These are phyloP conservation scores for Nephrotoma guestfalica DNA, from an alignment of 2,888 invertebrate genomes.

Conservation along the genomic window DNA sequence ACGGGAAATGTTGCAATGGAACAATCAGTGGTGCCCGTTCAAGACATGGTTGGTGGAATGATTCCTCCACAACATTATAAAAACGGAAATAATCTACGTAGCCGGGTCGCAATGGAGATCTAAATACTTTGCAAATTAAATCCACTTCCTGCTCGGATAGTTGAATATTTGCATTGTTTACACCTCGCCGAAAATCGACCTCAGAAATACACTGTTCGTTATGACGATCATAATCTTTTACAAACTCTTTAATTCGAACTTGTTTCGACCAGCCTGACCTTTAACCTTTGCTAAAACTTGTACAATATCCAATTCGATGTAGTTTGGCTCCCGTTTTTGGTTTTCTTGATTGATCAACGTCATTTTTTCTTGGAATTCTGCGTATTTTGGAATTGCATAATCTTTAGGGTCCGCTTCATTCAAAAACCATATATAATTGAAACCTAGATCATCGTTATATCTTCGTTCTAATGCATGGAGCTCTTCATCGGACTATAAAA, in stretches of 20 bases:
- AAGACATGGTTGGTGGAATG: conserved; percentile 47
- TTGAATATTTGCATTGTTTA: conserved; percentile 48
- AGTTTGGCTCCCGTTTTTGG: conserved; percentile 17
- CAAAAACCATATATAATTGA: conserved; percentile 55
- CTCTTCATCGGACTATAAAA: conserved; percentile 49
- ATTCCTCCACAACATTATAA: conserved; percentile 50
- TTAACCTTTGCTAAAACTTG: conserved; percentile 60
- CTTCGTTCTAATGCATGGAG: conserved; percentile 51
- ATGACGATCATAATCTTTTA: conserved; percentile 48
- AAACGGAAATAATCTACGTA: conserved; percentile 54
- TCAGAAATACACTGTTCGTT: conserved; percentile 47
- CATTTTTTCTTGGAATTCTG: conserved; percentile 7
- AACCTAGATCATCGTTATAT: conserved; percentile 60
- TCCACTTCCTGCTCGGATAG: conserved; percentile 52
- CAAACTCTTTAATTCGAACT: conserved; percentile 48
- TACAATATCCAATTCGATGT: conserved; percentile 47
- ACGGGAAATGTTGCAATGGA: conserved; percentile 56
- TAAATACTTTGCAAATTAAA: conserved; percentile 55
- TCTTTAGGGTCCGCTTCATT: conserved; percentile 39
- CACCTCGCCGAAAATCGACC: conserved; percentile 54
- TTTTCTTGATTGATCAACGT: neutral
- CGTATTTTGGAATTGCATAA: conserved; percentile 23
- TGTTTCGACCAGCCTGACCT: conserved; percentile 50
- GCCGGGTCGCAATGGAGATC: conserved; percentile 42
- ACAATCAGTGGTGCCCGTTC: conserved; percentile 51